Conservation (phyloP, 2,888 invertebrate genomes). For the Megalurothrips usitatus region DNA sequence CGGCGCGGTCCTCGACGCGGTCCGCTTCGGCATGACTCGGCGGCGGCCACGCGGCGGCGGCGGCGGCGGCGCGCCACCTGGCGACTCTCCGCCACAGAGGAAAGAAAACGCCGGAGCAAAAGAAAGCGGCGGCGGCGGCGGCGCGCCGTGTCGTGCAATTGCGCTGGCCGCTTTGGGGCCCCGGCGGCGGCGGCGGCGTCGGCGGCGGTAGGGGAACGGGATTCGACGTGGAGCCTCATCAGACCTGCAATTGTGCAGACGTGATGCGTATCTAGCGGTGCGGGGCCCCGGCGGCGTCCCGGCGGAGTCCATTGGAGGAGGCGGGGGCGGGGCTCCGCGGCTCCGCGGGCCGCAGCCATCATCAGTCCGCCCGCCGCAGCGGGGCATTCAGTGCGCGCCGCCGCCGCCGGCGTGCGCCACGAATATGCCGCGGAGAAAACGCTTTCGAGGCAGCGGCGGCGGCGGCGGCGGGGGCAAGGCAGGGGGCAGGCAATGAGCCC, state of each 20-base stretch:
- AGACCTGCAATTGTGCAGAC: slow-evolving; percentile 10
- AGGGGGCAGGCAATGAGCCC: background rate
- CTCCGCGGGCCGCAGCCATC: background rate
- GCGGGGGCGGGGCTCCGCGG: background rate
- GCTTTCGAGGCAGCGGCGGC: background rate
- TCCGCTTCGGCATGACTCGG: background rate
- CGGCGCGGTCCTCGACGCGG: background rate
- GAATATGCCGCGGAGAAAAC: background rate
- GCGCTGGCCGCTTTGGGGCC: background rate
- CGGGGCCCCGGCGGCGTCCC: background rate
- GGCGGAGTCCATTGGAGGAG: background rate
- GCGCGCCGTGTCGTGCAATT: background rate
- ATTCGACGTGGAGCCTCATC: slow-evolving; percentile 2
- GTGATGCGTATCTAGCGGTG: background rate
- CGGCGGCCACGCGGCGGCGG: background rate
- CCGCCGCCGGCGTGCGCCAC: background rate
- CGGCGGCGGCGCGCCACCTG: background rate
- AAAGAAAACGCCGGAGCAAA: background rate
- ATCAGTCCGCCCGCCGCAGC: background rate
- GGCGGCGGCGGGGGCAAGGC: background rate
- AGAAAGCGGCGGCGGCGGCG: background rate
- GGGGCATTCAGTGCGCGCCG: too few relatives aligned
- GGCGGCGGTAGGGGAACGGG: background rate
- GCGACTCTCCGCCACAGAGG: background rate
- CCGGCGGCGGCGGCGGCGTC: background rate